phyloP scores from a whole-genome alignment of 2,797 vertebrate genomes.

The Sebastes ruberrimus region DNA sequence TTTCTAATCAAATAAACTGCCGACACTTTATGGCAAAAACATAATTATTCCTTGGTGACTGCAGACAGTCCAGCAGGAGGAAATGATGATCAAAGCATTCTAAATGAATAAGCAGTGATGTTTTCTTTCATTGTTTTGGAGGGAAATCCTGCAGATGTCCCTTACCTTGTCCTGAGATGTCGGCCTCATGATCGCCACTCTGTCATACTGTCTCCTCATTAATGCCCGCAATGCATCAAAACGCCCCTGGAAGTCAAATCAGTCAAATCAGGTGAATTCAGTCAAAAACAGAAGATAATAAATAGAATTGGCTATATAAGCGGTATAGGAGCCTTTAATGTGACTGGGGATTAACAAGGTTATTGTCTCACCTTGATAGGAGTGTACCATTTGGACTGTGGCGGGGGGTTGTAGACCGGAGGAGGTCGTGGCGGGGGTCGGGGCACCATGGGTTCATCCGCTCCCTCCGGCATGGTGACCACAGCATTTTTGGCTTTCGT shows the following conservation, averaged over 20 bases:
- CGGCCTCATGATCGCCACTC: conserved; percentile 96
- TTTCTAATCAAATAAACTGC: neutral
- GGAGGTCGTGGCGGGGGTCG: conserved; percentile 82
- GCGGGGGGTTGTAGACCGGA: conserved; percentile 77
- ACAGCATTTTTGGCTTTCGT: conserved; percentile 97
- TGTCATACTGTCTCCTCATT: conserved; percentile 90
- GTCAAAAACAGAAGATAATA: neutral
- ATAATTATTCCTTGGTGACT: neutral
- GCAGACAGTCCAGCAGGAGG: neutral
- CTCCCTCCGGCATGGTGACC: conserved; percentile 89
- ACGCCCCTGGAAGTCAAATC: conserved; percentile 82
- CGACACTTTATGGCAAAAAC: neutral
- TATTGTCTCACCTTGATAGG: conserved; percentile 90
- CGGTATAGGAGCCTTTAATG: no score
- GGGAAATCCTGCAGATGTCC: neutral
- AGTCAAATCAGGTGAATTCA: neutral
- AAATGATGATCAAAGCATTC: neutral
- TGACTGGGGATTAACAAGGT: neutral
- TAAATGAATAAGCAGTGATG: neutral
- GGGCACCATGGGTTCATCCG: conserved; percentile 81
- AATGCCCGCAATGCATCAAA: conserved; percentile 93
- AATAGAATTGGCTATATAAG: neutral
- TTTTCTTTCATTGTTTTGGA: neutral
- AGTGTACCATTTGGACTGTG: conserved; percentile 93
- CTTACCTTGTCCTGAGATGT: conserved; percentile 91